Base-by-base conservation (phyloP, 2,797 vertebrate genomes). In the Serranus cabrilla region DNA sequence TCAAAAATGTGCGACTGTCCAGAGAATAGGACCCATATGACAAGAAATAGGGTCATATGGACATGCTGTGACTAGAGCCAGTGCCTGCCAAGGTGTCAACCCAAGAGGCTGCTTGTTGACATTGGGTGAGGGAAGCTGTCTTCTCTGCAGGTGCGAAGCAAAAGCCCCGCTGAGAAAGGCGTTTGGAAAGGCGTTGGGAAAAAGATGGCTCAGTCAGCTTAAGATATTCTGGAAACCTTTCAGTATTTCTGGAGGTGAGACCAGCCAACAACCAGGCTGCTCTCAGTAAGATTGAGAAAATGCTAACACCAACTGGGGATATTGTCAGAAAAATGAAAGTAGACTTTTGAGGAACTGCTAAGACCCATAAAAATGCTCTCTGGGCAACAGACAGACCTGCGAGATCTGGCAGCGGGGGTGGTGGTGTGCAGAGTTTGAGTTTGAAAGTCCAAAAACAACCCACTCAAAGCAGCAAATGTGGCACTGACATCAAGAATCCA, bases 61-160 rank as follows among this genome's bases (percentile, higher is more conserved):
- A 27, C 81, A 73, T 3, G 40, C 60, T 65, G 71, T 65, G 78
- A 64, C 45, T 27, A 21, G 46, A 73, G 39, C 40, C 18, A 18
- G 11, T 17, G n/a, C 45, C 59, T 65, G 71, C 71, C 70, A 82
- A 73, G 23, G 42, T 59, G 40, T 47, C 43, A 71, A 73, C 45
- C 57, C 37, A 58, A 71, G 54, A 76, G 49, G 62, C 45, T 56
- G 52, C 54, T 64, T 76, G 57, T 76, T 74, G 78, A 68, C 73
- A 65, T 12, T 64, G 31, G 20, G 11, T n/a, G 62, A 62, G 49
- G 13, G 64, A 74, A 56, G 68, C 67, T 76, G 71, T 66, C 63
- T 45, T 63, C 51, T 67, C 61, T 63, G 68, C 27, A 47, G 68
- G 52, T 64, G 71, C 0, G 9, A 73, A 55, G 43, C 20, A 64